Evolutionary conservation across 2,113 vertebrate genomes (phyloP), one percentile per base, ranked within the genome.

Genomic region (Oxyura jamaicensis): DNA sequence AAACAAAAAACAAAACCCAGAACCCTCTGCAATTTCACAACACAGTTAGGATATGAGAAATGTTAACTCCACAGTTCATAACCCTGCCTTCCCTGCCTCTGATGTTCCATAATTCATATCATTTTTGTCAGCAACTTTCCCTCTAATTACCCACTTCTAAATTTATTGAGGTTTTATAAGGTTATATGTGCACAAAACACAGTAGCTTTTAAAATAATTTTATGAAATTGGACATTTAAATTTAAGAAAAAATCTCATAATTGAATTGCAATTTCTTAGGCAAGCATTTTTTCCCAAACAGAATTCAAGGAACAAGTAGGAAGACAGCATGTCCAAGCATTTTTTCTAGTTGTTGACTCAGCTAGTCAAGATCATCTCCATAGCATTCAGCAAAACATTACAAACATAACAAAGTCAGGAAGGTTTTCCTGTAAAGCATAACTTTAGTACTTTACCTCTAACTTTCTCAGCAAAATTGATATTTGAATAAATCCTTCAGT

Each of bases 371-470:
- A 97, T 92, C 35, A 44, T 96, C 95, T 84, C 97, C 96, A 97
- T 39, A 97, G 97, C 95, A 86, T 98, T 95, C 89, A 79, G 41
- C 56, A 91, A 94, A 97, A 97, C 92, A 95, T 66, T 86, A 96
- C 77, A 95, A 95, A 98, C 87, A 91, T 60, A 76, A 93, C 58
- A 86, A 85, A 82, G 53, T 87, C n/a, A 52, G 69, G 72, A 89
- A 91, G 41, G 68, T 83, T 92, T 86, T 95, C 80, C 91, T 83
- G 46, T n/a, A 88, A 91, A 92, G 86, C 91, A 95, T 56, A 95
- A 96, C 68, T 91, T 79, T 60, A 67, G 36, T 56, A 91, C 86
- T 97, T 98, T 74, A 98, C 93, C 96, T 98, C 95, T 87, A 97
- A 88, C 67, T 97, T 94, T 86, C 94, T 97, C 33, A 91, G 93